phyloP scores from a whole-genome alignment of 2,113 vertebrate genomes.

The Opisthocomus hoazin region DNA sequence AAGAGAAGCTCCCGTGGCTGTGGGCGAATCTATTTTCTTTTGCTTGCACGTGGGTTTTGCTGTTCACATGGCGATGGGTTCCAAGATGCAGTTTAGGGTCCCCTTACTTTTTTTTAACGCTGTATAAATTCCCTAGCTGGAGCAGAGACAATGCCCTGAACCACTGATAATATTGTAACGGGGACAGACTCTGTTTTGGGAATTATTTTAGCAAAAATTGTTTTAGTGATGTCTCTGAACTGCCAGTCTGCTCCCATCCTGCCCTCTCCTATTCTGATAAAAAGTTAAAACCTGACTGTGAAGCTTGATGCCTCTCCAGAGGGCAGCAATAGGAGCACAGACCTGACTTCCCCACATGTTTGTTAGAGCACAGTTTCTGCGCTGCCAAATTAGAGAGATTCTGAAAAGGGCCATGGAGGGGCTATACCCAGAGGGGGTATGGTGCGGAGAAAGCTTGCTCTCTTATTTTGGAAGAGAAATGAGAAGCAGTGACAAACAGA shows the following conservation, averaged over 20 bases:
- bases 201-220: neutral
- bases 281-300: neutral
- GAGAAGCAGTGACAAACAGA: neutral
- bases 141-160: neutral
- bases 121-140: neutral
- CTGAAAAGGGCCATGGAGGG: neutral
- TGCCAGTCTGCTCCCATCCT: neutral
- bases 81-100: neutral
- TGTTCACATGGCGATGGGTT: neutral
- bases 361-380: neutral
- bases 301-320: neutral
- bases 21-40: neutral
- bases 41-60: neutral
- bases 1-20: neutral
- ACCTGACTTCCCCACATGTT: neutral
- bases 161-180: neutral
- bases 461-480: neutral
- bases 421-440: neutral
- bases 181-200: neutral
- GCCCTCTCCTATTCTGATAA: neutral
- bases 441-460: neutral
- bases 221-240: neutral
- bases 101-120: neutral
- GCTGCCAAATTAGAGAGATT: conserved; percentile 28
- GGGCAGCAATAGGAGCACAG: neutral